A percentile compares a stretch with the other conserved stretches of the same genome.
Evolutionary conservation across 2,888 invertebrate species (phyloP).

Genomic region (Imbricaverruca yamaguchii): DNA sequence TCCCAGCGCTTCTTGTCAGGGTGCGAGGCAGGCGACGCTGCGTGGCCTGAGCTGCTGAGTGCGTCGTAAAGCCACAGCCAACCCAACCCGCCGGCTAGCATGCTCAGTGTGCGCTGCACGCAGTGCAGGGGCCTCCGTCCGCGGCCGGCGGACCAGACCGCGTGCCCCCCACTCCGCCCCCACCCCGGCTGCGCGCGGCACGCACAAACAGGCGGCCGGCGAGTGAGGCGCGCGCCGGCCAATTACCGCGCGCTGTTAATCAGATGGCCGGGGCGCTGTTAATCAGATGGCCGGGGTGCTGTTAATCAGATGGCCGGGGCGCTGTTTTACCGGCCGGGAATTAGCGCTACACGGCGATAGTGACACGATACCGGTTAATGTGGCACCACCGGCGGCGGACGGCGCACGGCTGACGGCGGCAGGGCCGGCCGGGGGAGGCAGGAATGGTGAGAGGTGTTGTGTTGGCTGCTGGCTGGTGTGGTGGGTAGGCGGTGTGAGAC

Average conservation of each 20-base stretch:
- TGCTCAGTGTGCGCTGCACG: no score
- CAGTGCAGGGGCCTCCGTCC: no score
- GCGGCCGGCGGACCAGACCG: not conserved
- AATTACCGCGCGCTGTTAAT: not conserved
- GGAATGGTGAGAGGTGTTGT: not conserved
- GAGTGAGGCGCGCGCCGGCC: not conserved
- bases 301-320: constrained; percentile 6
- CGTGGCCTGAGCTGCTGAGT: no score
- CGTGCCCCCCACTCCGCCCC: not conserved
- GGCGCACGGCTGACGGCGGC: no score
- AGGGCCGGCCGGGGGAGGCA: no score
- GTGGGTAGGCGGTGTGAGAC: not conserved
- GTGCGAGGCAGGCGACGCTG: no score
- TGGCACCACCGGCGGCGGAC: not conserved
- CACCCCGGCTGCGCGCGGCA: not conserved
- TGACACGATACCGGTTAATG: constrained; percentile 3
- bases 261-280: no score
- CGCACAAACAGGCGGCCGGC: not conserved
- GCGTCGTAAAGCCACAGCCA: no score
- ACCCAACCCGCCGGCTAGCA: no score
- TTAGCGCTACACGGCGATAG: constrained; percentile 2
- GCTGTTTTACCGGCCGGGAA: constrained; percentile 2
- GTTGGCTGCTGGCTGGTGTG: not conserved
- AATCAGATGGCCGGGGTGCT: no score
- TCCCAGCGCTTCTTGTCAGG: no score